Evolutionary conservation across 2,113 vertebrate genomes (phyloP).

Genomic region (Sturnira hondurensis): DNA sequence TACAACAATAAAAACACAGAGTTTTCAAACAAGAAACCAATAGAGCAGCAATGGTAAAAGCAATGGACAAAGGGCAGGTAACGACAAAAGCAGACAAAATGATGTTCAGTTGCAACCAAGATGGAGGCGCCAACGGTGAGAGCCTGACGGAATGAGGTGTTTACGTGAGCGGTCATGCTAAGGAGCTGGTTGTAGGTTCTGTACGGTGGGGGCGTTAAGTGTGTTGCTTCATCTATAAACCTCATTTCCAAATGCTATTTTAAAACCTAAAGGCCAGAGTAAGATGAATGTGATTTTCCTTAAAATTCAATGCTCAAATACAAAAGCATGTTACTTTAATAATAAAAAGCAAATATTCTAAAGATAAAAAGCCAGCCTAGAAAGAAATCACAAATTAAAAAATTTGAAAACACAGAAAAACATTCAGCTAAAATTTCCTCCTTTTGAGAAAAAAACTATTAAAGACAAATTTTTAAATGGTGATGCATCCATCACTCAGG

Average conservation of each 20-base stretch:
- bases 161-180: conserved; percentile 70
- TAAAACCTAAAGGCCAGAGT: background rate
- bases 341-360: background rate
- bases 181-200: conserved; percentile 9
- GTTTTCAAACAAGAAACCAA: background rate
- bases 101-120: conserved; percentile 52
- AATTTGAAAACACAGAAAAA: background rate
- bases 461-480: background rate
- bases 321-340: background rate
- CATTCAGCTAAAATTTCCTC: background rate
- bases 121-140: background rate
- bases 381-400: background rate
- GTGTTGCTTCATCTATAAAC: conserved; percentile 78
- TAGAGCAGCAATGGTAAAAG: conserved; percentile 48
- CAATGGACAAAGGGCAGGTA: background rate
- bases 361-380: background rate
- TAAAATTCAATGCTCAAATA: background rate
- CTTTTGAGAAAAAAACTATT: background rate
- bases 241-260: conserved; percentile 58
- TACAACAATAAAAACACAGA: background rate
- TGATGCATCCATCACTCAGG: background rate
- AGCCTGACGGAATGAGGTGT: conserved; percentile 39
- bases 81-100: conserved; percentile 58
- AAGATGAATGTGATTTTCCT: background rate
- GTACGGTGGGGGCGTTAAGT: background rate